Evolutionary conservation across 2,888 invertebrate genomes (phyloP), one percentile per base, ranked within the genome.

Genomic region (Philaethria dido): DNA sequence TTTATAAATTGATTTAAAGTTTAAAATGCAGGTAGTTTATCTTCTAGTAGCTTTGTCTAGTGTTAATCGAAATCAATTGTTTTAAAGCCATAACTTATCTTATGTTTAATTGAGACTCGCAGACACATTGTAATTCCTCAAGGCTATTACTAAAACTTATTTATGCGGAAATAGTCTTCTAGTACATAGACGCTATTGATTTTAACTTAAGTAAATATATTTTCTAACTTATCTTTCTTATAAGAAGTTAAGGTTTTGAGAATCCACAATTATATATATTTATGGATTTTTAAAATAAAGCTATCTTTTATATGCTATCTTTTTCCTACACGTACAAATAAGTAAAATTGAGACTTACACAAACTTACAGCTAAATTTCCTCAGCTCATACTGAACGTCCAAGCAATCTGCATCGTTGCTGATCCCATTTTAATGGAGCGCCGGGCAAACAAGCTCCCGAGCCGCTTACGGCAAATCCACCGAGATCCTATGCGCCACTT

Each of bases 391-490:
- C 50, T 65, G 64, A 60, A 60, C 64, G 64, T 65, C 89, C 91
- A 82, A 80, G 84, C 87, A 88, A 92, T 92, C 89, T 92, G 91
- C 92, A 92, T 92, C 88, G 85, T 80, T 80, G 79, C 87, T 92
- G 92, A 92, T 92, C 92, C 92, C 83, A 91, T 92, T 92, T 92
- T 92, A 92, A 92, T 92, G 91, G 92, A 92, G 88, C 89, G 88
- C 89, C 88, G 86, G 87, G 92, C 91, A 92, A 92, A 92, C 91
- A 92, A 88, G 89, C 89, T 88, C 84, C 82, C 74, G 84, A 86
- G 86, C 87, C 85, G 92, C 92, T 91, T 91, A 89, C 79, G 85
- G 83, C 82, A 92, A 92, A 92, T 91, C 90, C 91, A 80, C 81
- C 76, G 82, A 82, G 86, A 89, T 89, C 88, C 87, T 76, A 79